Base-by-base conservation (phyloP, 2,888 invertebrate species). In the Tipula helvola region DNA sequence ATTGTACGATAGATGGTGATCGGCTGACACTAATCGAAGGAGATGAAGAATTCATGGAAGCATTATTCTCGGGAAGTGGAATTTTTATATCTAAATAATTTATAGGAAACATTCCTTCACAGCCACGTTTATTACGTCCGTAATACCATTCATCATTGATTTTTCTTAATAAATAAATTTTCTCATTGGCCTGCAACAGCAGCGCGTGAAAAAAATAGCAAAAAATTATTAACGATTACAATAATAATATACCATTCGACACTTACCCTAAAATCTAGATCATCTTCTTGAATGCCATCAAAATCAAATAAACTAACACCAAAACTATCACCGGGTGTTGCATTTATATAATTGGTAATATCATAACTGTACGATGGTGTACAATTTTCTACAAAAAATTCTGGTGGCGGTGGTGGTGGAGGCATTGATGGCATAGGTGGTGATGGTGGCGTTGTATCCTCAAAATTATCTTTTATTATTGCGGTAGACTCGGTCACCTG, bases 231-330 rank as follows among this genome's bases (percentile, higher is more conserved):
- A 36, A 36, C 10, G n/a, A 39, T 41, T 71, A 28, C 71, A 71
- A 39, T 8, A 10, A 28, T 3, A 12, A 71, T 28, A 2, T 28
- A 71, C 2, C 52, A n/a, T 39, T 44, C 2, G 87, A 39, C 39
- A 92, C 94, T 93, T 90, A 96, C 96, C 92, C 95, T 95, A 90
- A 97, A 95, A 88, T 93, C 93, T 88, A 97, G 93, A 93, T 97
- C 97, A 88, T 95, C 96, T 16, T 93, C 92, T 89, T 96, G 96
- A 13, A 93, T 92, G 13, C 95, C 95, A 88, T 93, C 93, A 90
- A 96, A 97, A 91, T 97, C 95, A 90, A 95, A 97, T 71, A 96
- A 91, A 13, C 97, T 96, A 87, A 97, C 93, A 18, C 96, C 97
- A 90, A 95, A 94, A 0, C 97, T 94, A 83, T 90, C 89, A 87